These are phyloP conservation scores for Drosophila incognita DNA, from an alignment of 2,888 invertebrate genomes.

Conservation along the genomic window DNA sequence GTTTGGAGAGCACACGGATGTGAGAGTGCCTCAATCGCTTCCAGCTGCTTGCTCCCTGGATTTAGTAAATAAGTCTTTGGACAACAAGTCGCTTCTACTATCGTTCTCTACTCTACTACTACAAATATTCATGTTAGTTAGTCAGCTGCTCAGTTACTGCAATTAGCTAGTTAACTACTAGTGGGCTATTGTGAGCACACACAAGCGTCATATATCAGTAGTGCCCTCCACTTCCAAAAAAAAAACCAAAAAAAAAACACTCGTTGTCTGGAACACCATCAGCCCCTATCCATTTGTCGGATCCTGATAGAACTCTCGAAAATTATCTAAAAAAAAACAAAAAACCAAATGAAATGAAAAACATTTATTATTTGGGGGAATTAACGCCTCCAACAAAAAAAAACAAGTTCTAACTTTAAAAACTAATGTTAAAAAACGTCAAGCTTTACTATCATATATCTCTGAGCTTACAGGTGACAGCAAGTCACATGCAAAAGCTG, in stretches of 20 bases:
- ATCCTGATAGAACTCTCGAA: slow-evolving; percentile 6
- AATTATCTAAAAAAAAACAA: slow-evolving; percentile 12
- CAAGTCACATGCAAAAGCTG: slow-evolving; percentile 42
- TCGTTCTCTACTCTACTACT: slow-evolving; percentile 32
- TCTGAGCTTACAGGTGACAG: slow-evolving; percentile 44
- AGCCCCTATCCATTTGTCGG: slow-evolving; percentile 5
- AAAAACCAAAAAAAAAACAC: slow-evolving; percentile 27
- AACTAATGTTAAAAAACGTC: slow-evolving; percentile 31
- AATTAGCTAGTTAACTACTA: slow-evolving; percentile 27
- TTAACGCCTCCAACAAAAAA: not conserved
- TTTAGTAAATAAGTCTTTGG: slow-evolving; percentile 31
- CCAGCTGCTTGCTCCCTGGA: slow-evolving; percentile 26
- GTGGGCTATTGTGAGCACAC: slow-evolving; percentile 28
- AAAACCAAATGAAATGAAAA: slow-evolving; percentile 16
- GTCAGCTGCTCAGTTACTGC: slow-evolving; percentile 34
- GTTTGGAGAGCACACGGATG: slow-evolving; percentile 81
- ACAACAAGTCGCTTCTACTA: slow-evolving; percentile 23
- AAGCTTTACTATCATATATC: slow-evolving; percentile 54
- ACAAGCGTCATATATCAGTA: slow-evolving; percentile 42
- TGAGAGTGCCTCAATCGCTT: slow-evolving; percentile 40
- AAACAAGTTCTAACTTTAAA: slow-evolving; percentile 13
- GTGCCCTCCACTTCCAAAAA: slow-evolving; percentile 33
- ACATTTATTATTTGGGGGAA: slow-evolving; percentile 13
- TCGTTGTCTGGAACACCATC: slow-evolving; percentile 61
- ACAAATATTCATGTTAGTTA: slow-evolving; percentile 46